phyloP scores from a whole-genome alignment of 1,140 invertebrate genomes.

The Pogonus chalceus region DNA sequence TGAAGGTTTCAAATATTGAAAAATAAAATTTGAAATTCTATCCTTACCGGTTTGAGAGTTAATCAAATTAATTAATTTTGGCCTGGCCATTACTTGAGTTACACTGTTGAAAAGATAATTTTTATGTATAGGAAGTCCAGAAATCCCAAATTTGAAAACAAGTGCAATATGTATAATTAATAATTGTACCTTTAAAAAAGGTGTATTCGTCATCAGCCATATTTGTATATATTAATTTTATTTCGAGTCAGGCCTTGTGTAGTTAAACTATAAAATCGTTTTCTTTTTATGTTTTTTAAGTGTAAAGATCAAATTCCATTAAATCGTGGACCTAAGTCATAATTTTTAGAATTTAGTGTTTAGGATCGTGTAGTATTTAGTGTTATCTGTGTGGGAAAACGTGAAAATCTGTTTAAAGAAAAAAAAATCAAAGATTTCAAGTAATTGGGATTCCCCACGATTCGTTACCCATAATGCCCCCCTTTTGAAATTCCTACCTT shows the following conservation, averaged over 20 bases:
- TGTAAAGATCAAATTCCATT: constrained; percentile 15
- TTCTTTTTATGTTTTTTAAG: constrained; percentile 8
- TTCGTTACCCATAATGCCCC: no score
- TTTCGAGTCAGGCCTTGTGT: neutral
- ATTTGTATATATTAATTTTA: neutral
- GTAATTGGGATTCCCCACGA: no score
- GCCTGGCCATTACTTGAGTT: no score
- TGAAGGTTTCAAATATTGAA: no score
- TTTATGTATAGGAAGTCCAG: no score
- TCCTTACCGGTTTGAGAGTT: no score
- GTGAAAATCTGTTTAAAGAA: neutral
- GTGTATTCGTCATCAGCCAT: neutral
- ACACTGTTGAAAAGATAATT: no score
- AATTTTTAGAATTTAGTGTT: constrained; percentile 8
- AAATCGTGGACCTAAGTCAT: constrained; percentile 17
- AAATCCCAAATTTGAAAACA: no score
- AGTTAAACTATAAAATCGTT: constrained; percentile 13
- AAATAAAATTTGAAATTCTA: no score
- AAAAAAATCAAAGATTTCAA: neutral
- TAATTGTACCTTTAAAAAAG: neutral
- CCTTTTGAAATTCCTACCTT: no score
- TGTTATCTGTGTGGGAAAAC: neutral
- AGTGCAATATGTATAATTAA: constrained; percentile 3
- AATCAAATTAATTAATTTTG: no score
- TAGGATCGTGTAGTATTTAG: neutral